Evolutionary conservation across 2,797 vertebrate species (phyloP), one percentile per base, ranked within the genome.

Genomic region (Tarsius wallacei): DNA sequence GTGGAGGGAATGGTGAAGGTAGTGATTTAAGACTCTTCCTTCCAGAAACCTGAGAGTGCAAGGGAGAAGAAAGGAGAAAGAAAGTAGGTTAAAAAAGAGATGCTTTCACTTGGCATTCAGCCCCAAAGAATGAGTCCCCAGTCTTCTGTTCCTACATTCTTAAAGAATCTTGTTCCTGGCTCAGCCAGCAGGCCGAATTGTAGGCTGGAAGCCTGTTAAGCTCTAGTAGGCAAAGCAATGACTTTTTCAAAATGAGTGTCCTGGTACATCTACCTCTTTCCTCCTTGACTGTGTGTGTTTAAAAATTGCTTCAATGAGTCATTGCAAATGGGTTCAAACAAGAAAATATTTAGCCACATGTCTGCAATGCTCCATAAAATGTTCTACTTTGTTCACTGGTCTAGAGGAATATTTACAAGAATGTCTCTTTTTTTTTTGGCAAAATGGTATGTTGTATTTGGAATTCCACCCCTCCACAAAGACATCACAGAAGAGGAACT

Each of bases 191-290:
- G 59, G 81, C 36, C 5, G 14, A 81, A 87, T 0, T 51, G 68
- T 51, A 59, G 84, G 57, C 64, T 64, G 55, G 53, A 81, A 73
- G 76, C 66, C 9, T 13, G 91, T 19, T 77, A 68, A 91, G 76
- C 89, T 93, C 93, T 71, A 55, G 68, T 14, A n/a, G 57, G 55
- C 88, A 87, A 91, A 81, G 64, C 57, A 85, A 96, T 42, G 36
- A 66, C 61, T 90, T 96, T 68, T 77, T 80, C 55, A 76, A 55
- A 92, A 81, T 49, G 7, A 90, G 59, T 28, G 26, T 74, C 71
- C 73, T 76, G 61, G 26, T 8, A 87, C 63, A 59, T 28, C 66
- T 82, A 53, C 47, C 81, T 77, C 87, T 88, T 57, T 78, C 73
- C 85, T 73, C 90, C 63, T 17, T 24, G 71, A 61, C 5, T 71